Conservation (phyloP, 2,888 invertebrate species). For the Epistrophe grossulariae region DNA sequence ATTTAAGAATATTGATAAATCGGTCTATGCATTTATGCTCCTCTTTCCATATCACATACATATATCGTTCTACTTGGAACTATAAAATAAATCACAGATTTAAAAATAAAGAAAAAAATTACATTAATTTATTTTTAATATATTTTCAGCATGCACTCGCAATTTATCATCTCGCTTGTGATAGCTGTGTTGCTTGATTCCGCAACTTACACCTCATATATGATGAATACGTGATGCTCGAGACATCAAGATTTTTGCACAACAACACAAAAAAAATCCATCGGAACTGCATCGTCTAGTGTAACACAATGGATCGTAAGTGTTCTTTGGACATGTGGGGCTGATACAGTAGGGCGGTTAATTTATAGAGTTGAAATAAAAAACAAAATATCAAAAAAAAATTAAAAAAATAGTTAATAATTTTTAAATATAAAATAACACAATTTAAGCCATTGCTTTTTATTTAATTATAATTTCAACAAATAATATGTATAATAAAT, state of each 20-base stretch:
- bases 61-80: background rate
- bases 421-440: no score
- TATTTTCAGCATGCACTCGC: conserved; percentile 42
- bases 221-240: conserved; percentile 25
- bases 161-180: conserved; percentile 43
- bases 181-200: conserved; percentile 25
- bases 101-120: conserved; percentile 52
- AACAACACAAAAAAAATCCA: conserved; percentile 2
- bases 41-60: background rate
- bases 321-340: conserved; percentile 4
- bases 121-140: conserved; percentile 50
- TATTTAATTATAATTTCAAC: no score
- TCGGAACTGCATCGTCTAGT: conserved; percentile 27
- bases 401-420: no score
- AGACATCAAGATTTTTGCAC: conserved; percentile 28
- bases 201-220: conserved; percentile 16
- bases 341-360: background rate
- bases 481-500: no score
- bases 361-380: background rate
- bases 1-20: conserved; percentile 17
- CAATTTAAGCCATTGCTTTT: no score
- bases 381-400: no score
- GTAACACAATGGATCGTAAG: conserved; percentile 28
- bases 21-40: conserved; percentile 3
- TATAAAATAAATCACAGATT: conserved; percentile 39